Evolutionary conservation across 2,888 invertebrate species (phyloP), one percentile per base, ranked within the genome.

Genomic region (Choristoneura rosaceana): DNA sequence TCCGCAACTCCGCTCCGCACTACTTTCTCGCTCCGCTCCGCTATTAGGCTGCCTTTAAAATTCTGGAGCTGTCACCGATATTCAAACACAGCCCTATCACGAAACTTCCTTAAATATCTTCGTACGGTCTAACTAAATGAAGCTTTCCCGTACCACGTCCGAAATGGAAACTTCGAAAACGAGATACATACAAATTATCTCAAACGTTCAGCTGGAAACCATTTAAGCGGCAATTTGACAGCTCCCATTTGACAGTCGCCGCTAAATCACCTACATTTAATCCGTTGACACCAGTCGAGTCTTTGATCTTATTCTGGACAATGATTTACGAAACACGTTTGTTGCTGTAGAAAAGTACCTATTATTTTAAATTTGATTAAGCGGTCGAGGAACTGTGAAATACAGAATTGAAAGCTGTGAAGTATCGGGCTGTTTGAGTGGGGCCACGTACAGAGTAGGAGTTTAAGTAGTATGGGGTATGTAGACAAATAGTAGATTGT

Each of bases 261-360:
- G 43, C 43, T 67, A 58, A 62, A 50, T 64, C 47, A 64, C 14
- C 61, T 33, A 59, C 34, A 59, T n/a, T 64, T 64, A 69, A 64
- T 69, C 52, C 12, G 63, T 34, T 43, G 68, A 52, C 73, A 50
- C 50, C 9, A 10, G n/a, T 12, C 55, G 47, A 25, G 3, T 47
- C 61, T 71, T 71, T 71, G 71, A 71, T 71, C 66, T 71, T 45
- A 43, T 25, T 69, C 59, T 9, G 33, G 25, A 67, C 62, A 62
- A 71, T 58, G 66, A 71, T 62, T 62, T 55, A 62, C 17, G 25
- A 25, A 52, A 55, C 25, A 7, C 64, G 38, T 52, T 33, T 50
- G 63, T 59, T 60, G 59, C 34, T 55, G 17, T 47, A 17, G 62
- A 62, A 38, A 68, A 55, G 45, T 25, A 38, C 25, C 25, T 25